Conservation (phyloP, 2,888 invertebrate species). For the Dryomyza anilis region DNA sequence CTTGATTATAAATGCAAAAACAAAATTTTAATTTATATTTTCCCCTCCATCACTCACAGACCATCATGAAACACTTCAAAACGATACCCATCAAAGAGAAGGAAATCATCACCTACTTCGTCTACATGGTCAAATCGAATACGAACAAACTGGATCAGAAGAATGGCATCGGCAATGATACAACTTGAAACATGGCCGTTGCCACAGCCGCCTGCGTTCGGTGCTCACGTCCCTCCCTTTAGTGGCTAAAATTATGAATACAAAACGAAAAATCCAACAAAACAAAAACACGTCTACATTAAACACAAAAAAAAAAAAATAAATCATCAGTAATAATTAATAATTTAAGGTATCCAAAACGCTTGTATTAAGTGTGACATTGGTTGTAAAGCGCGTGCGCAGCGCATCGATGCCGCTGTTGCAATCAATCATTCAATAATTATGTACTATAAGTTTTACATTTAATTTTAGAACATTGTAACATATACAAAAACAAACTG, state of each 20-base stretch:
- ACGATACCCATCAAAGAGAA: slow-evolving; percentile 94
- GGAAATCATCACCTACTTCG: slow-evolving; percentile 92
- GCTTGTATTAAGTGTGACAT: too few species aligned
- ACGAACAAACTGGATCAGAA: slow-evolving; percentile 61
- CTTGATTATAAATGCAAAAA: neutral
- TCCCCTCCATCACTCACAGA: slow-evolving; percentile 70
- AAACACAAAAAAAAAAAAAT: too few species aligned
- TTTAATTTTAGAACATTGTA: neutral
- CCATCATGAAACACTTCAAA: slow-evolving; percentile 93
- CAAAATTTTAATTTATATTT: slow-evolving; percentile 18
- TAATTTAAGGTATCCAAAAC: too few species aligned
- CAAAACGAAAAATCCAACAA: too few species aligned
- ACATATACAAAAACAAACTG: neutral
- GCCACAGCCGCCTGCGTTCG: neutral
- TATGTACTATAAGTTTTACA: too few species aligned
- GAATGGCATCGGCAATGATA: slow-evolving; percentile 59
- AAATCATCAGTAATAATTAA: too few species aligned
- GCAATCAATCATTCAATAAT: too few species aligned
- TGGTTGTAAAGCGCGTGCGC: too few species aligned
- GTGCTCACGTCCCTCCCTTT: too few species aligned
- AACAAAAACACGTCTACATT: too few species aligned
- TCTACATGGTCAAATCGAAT: slow-evolving; percentile 94
- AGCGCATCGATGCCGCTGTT: neutral
- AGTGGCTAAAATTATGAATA: too few species aligned
- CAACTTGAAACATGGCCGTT: slow-evolving; percentile 42